A percentile compares a stretch with the other conserved stretches of the same genome.
phyloP scores from a whole-genome alignment of 2,113 vertebrate genomes.

The Onychostruthus taczanowskii region DNA sequence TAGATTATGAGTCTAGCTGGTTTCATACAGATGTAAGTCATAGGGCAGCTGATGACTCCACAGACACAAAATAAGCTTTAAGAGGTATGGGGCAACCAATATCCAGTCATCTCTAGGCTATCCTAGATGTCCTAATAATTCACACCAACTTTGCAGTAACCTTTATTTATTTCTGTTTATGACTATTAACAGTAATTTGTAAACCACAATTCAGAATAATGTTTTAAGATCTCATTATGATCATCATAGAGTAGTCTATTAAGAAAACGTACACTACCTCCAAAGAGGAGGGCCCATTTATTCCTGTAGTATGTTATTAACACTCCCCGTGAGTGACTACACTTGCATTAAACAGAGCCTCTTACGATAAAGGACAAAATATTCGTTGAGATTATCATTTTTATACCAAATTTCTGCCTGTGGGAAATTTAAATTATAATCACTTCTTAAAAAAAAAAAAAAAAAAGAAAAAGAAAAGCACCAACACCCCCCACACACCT shows the following conservation, averaged over 20 bases:
- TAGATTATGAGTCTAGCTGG: background rate
- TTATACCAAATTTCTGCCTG: background rate
- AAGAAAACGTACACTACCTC: background rate
- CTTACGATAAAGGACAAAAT: background rate
- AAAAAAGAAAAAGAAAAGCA: background rate
- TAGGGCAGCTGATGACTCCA: background rate
- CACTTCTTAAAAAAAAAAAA: background rate
- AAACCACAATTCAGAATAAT: background rate
- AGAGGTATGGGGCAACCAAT: background rate
- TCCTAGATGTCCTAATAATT: background rate
- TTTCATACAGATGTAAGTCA: background rate
- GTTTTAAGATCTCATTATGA: background rate
- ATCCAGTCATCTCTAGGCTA: background rate
- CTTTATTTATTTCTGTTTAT: background rate
- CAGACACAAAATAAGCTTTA: background rate
- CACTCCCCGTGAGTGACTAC: background rate
- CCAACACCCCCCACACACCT: accelerated
- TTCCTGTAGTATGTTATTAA: background rate
- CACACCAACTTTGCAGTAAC: background rate
- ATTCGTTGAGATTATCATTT: background rate
- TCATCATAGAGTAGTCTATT: background rate
- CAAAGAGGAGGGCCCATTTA: background rate
- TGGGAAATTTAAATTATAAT: background rate
- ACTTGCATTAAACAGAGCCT: background rate
- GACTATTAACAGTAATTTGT: background rate